Base-by-base conservation (phyloP, 2,113 vertebrate genomes). In the Callionymus lyra region DNA sequence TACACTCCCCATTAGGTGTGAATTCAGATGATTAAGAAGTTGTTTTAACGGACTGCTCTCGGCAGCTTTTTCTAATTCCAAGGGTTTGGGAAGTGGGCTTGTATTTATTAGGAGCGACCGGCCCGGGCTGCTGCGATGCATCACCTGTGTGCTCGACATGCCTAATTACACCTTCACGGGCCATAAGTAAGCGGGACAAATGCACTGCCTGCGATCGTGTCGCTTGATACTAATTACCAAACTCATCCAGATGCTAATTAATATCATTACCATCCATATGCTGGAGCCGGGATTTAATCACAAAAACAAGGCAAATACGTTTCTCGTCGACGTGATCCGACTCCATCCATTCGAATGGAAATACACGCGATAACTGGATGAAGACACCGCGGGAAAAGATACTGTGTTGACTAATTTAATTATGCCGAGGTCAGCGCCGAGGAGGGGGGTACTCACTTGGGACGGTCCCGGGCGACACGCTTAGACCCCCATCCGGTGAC, bases 181-280 rank as follows among this genome's bases (percentile, higher is more conserved):
- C 66, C 66, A 81, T 75, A 84, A 81, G 75, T 79, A 81, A 81
- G 68, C 70, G 59, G 58, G 69, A 82, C 76, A 82, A 82, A 84
- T 82, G 57, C 77, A 80, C 62, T 63, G 63, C 53, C 63, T 37
- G 50, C 8, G 39, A 60, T 79, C 59, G 61, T 61, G 50, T 72
- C 70, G 65, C 61, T 70, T 76, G 55, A 75, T 68, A 59, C 76
- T 84, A 79, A 85, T 85, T 82, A 75, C 59, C 58, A 48, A 59
- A 68, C 56, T 52, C 50, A 70, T 63, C 41, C 46, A 64, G 56
- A 63, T 65, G 69, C 41, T 81, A 76, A 84, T 83, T 76, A 58
- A 53, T 68, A 76, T 73, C 50, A 68, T 69, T 58, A 54, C 35
- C 47, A 49, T 53, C 69, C 70, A 63, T 59, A 64, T 68, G 61